Conservation (phyloP, 2,113 vertebrate species). For the Cariama cristata region DNA sequence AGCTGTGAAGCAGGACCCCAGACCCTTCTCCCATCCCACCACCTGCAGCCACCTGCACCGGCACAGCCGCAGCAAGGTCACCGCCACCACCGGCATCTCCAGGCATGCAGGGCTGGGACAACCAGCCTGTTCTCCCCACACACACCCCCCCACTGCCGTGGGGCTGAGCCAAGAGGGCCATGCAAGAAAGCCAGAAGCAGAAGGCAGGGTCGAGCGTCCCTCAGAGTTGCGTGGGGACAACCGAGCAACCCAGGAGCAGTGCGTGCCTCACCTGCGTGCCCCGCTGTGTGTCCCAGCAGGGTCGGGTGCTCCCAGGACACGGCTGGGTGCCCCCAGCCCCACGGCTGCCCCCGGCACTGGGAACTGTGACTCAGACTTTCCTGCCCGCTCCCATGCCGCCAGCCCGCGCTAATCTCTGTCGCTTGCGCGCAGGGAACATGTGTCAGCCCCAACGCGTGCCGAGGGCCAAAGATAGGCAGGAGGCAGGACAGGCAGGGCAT, state of each 20-base stretch:
- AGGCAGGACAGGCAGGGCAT: neutral
- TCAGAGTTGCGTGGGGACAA: neutral
- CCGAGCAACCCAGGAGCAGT: neutral
- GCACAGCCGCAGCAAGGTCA: neutral
- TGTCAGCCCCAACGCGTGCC: slow-evolving; percentile 26
- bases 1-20: neutral
- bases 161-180: neutral
- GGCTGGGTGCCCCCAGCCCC: neutral
- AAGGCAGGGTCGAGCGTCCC: neutral
- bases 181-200: neutral
- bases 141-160: neutral
- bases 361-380: slow-evolving; percentile 23
- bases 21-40: neutral
- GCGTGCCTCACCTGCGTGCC: neutral
- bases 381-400: neutral
- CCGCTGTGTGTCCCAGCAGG: neutral
- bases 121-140: neutral
- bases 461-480: slow-evolving; percentile 39
- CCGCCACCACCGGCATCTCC: neutral
- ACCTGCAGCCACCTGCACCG: neutral
- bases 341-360: neutral
- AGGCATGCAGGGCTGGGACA: neutral
- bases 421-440: slow-evolving; percentile 21
- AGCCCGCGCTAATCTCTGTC: slow-evolving; percentile 38
- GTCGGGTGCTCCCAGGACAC: neutral